These are phyloP conservation scores for Drosophila austrosaltans DNA, from an alignment of 2,888 invertebrate species.

Conservation along the genomic window DNA sequence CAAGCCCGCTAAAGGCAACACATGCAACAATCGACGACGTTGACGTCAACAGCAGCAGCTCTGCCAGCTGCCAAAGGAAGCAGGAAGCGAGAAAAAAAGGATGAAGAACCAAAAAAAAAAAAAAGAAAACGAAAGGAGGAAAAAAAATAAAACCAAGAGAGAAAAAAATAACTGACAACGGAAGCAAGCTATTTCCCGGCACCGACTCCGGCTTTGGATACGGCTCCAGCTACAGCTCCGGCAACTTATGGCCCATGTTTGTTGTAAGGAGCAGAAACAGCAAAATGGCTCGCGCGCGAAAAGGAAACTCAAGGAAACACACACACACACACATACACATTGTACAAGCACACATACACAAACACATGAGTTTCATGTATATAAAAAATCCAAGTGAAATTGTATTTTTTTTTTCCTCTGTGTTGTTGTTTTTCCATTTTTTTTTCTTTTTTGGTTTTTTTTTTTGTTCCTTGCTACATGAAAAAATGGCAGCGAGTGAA, in stretches of 20 bases:
- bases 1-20: constrained; percentile 70
- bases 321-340: constrained; percentile 31
- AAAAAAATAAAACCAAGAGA: constrained; percentile 14
- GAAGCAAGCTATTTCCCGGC: constrained; percentile 39
- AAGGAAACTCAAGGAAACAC: constrained; percentile 73
- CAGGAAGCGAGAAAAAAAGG: constrained; percentile 34
- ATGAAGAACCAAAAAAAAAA: constrained; percentile 26
- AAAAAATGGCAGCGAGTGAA: constrained; percentile 70
- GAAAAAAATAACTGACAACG: constrained; percentile 43
- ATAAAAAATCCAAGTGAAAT: constrained; percentile 67
- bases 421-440: constrained; percentile 3
- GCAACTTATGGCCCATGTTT: constrained; percentile 71
- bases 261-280: constrained; percentile 54
- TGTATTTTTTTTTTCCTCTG: constrained; percentile 40
- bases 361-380: constrained; percentile 30
- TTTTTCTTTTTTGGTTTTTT: not conserved
- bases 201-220: constrained; percentile 11
- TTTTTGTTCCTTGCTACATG: constrained; percentile 59
- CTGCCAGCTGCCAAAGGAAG: constrained; percentile 35
- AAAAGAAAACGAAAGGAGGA: not conserved
- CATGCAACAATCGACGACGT: constrained; percentile 69
- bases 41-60: constrained; percentile 34
- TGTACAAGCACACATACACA: constrained; percentile 39
- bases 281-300: constrained; percentile 71
- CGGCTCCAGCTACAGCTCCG: not conserved